Percentiles rank a stretch among this genome's conserved stretches.
phyloP scores from a whole-genome alignment of 2,113 vertebrate species.

The Rynchops niger region DNA sequence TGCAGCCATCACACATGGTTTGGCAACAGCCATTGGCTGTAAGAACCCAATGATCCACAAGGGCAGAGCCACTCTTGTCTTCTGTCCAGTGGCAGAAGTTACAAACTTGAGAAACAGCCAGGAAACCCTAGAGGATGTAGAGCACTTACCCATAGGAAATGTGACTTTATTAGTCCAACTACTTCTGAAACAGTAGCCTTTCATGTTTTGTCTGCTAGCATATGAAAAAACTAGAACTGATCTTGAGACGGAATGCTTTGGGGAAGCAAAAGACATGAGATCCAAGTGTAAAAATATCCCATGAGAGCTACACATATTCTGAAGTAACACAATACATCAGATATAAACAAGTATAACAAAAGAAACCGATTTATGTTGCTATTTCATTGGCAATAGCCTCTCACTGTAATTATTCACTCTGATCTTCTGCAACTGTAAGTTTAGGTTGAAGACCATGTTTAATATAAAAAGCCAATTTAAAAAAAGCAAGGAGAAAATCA shows the following conservation, averaged over 20 bases:
- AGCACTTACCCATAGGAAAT: background rate
- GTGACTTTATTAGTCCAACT: background rate
- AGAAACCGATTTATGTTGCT: background rate
- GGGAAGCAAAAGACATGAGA: background rate
- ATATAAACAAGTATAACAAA: background rate
- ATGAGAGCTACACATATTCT: background rate
- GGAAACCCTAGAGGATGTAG: background rate
- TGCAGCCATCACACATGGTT: background rate
- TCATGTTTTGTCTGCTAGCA: background rate
- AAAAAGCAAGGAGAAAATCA: background rate
- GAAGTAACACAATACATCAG: background rate
- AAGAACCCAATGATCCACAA: background rate
- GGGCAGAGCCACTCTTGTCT: background rate
- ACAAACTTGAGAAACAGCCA: background rate
- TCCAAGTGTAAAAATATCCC: background rate
- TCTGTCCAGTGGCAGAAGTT: background rate
- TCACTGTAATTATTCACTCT: background rate
- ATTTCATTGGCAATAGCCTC: background rate
- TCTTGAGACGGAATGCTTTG: background rate
- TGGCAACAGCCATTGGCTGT: background rate
- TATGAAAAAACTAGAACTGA: background rate
- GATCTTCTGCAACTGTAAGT: background rate
- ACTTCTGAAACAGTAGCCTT: background rate
- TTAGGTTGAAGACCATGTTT: background rate
- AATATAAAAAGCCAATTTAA: background rate